These are phyloP conservation scores for Nannoperca australis DNA, from an alignment of 2,797 vertebrate species.

Conservation along the genomic window DNA sequence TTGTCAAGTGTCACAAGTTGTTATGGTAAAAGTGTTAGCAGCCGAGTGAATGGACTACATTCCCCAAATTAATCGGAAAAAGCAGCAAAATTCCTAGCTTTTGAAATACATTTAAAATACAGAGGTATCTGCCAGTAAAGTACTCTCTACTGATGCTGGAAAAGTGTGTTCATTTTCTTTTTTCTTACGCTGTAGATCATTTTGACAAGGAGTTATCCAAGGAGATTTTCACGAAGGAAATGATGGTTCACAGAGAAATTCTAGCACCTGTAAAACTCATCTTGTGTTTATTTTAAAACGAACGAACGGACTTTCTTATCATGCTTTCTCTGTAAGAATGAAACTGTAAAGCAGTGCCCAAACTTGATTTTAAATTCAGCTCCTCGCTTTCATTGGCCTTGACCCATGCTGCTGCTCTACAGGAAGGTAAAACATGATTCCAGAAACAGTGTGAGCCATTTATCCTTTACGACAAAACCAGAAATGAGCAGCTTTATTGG, in stretches of 20 bases:
- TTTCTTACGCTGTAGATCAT: no score
- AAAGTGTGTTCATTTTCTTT: neutral
- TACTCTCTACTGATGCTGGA: no score
- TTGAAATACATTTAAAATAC: no score
- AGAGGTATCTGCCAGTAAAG: neutral
- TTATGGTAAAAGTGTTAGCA: neutral
- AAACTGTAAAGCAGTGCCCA: neutral
- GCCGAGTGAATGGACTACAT: no score
- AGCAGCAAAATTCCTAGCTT: neutral
- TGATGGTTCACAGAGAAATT: neutral
- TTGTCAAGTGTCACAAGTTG: no score
- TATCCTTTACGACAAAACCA: neutral
- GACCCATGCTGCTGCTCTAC: neutral
- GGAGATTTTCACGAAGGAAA: neutral
- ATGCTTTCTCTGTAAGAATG: neutral
- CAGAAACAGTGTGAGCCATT: conserved; percentile 1
- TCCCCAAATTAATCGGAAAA: neutral
- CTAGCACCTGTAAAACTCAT: no score
- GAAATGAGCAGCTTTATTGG: neutral
- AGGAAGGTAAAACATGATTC: neutral
- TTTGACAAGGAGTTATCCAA: neutral
- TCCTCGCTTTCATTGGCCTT: neutral
- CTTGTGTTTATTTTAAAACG: no score
- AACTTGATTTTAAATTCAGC: neutral
- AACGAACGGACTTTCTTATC: no score